A percentile compares a stretch with the other conserved stretches of the same genome.
These are phyloP conservation scores for Sphaerodactylus townsendi DNA, from an alignment of 2,113 vertebrate species.

Conservation along the genomic window DNA sequence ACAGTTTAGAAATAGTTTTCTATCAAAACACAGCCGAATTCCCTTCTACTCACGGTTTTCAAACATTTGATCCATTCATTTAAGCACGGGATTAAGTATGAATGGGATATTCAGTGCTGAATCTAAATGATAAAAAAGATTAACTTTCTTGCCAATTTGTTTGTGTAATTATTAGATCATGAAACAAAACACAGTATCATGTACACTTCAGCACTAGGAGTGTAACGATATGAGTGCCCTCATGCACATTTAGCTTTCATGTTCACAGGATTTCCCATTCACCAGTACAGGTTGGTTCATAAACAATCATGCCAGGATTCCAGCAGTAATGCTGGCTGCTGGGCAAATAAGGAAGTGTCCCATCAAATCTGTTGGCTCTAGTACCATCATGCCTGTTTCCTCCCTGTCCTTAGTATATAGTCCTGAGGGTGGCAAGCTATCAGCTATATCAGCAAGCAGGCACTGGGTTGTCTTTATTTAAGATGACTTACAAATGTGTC, in stretches of 20 bases:
- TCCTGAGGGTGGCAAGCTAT: no score
- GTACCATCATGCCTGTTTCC: no score
- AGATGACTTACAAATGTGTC: no score
- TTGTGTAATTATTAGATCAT: background rate
- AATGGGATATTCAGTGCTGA: background rate
- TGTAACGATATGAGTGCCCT: background rate
- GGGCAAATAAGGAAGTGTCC: no score
- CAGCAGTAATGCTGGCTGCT: no score
- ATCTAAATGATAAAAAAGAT: background rate
- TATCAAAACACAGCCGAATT: background rate
- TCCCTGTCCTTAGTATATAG: no score
- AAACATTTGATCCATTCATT: background rate
- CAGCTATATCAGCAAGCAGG: no score
- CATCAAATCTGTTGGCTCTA: no score
- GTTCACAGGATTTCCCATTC: background rate
- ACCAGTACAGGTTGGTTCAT: no score
- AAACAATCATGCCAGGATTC: no score
- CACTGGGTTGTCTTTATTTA: no score
- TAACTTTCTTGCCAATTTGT: background rate
- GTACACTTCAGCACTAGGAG: background rate
- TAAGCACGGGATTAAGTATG: background rate
- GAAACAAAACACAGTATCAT: background rate
- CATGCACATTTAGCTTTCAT: background rate
- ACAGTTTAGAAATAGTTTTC: constrained; percentile 16
- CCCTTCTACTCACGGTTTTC: background rate